These are phyloP conservation scores for Gymnocypris eckloni DNA, from an alignment of 2,797 vertebrate species.

Conservation along the genomic window DNA sequence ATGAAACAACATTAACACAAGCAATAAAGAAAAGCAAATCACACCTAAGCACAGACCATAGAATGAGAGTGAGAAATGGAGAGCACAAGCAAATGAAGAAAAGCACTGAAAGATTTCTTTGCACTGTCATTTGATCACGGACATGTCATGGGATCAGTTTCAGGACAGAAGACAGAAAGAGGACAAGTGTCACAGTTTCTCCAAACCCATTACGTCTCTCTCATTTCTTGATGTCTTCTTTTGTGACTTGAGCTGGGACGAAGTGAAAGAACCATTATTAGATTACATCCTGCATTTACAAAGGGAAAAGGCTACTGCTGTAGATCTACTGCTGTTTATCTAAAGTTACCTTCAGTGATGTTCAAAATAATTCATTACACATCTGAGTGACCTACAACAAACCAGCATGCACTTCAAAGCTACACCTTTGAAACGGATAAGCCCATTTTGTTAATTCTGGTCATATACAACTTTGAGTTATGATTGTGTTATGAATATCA, in stretches of 20 bases:
- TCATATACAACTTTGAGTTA: background rate
- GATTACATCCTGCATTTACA: constrained; percentile 7
- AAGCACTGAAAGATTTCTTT: constrained; percentile 46
- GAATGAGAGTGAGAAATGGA: constrained; percentile 7
- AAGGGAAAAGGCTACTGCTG: background rate
- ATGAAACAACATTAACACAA: constrained; percentile 43
- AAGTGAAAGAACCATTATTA: constrained; percentile 41
- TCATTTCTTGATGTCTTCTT: constrained; percentile 74
- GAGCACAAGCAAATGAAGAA: constrained; percentile 44
- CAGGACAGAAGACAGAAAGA: constrained; percentile 21
- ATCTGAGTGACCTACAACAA: constrained; percentile 1
- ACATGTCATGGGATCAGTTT: constrained; percentile 45
- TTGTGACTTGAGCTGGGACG: constrained; percentile 76
- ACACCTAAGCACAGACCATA: constrained; percentile 37
- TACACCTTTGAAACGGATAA: background rate
- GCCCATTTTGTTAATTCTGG: background rate
- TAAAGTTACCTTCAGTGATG: background rate
- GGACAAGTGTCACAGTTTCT: constrained; percentile 23
- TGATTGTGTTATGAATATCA: background rate
- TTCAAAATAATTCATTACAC: background rate
- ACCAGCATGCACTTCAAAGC: background rate
- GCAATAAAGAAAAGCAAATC: constrained; percentile 32
- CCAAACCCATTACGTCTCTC: constrained; percentile 4
- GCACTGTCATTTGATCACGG: constrained; percentile 42
- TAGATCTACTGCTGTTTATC: background rate